These are phyloP conservation scores for Drosophila seguyi DNA, from an alignment of 1,140 invertebrate genomes.

Conservation along the genomic window DNA sequence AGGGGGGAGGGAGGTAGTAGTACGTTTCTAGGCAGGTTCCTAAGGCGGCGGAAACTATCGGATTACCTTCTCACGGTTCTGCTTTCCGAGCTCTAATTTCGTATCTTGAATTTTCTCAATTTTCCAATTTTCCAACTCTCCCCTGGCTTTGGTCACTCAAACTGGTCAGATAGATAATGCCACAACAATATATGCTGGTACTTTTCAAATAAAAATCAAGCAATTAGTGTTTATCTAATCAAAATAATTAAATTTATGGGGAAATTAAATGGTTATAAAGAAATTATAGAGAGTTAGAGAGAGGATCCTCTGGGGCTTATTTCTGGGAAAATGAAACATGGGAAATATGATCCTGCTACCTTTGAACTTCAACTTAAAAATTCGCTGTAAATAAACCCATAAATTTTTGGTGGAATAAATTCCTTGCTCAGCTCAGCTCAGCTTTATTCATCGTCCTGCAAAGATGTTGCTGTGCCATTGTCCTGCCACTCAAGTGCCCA, in stretches of 20 bases:
- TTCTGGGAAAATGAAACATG: background rate
- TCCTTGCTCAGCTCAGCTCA: background rate
- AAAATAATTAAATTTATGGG: constrained; percentile 9
- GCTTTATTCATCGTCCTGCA: background rate
- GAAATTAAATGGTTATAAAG: background rate
- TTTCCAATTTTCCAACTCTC: background rate
- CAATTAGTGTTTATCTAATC: constrained; percentile 29
- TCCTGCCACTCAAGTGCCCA: constrained; percentile 24
- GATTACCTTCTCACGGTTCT: constrained; percentile 46
- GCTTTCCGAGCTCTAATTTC: constrained; percentile 23
- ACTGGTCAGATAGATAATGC: constrained; percentile 4
- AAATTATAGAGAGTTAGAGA: background rate
- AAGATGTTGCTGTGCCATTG: constrained; percentile 13
- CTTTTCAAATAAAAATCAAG: constrained; percentile 13
- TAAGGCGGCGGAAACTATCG: constrained; percentile 20
- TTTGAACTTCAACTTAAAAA: background rate
- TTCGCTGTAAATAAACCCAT: constrained; percentile 3
- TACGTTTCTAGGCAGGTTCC: constrained; percentile 27
- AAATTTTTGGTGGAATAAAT: constrained; percentile 11
- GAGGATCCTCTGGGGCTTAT: background rate
- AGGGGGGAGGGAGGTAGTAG: background rate
- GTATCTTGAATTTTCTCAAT: constrained; percentile 1
- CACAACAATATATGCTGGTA: constrained; percentile 35
- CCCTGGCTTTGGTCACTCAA: constrained; percentile 14
- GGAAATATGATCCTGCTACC: background rate